Percentiles rank a stretch among this genome's conserved stretches.
phyloP scores from a whole-genome alignment of 2,113 vertebrate species.

The Mixornis gularis region DNA sequence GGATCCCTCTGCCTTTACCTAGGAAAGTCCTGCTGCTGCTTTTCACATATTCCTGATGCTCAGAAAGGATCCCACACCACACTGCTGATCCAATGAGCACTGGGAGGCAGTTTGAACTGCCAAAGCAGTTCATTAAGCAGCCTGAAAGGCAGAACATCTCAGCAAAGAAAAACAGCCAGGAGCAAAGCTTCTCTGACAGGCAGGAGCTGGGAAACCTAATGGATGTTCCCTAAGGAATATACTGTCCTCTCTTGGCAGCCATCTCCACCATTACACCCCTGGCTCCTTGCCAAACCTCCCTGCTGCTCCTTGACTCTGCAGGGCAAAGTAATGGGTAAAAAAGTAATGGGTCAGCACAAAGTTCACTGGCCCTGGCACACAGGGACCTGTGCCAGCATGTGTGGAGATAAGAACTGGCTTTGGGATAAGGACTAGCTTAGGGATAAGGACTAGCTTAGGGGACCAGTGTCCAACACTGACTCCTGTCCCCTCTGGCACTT shows the following conservation, averaged over 20 bases:
- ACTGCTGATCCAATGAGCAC: background rate
- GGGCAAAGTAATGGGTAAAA: background rate
- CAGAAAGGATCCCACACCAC: background rate
- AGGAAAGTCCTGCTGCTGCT: background rate
- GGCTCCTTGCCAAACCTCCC: background rate
- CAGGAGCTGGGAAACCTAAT: background rate
- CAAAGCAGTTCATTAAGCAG: background rate
- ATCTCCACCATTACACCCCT: background rate
- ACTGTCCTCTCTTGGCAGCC: background rate
- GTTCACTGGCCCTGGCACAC: accelerated
- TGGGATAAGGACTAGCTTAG: background rate
- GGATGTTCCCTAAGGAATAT: background rate
- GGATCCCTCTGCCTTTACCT: background rate
- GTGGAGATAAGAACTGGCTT: background rate
- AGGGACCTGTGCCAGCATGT: accelerated
- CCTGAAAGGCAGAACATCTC: background rate
- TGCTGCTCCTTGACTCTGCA: background rate
- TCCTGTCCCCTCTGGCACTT: background rate
- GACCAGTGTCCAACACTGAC: background rate
- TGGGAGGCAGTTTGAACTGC: background rate
- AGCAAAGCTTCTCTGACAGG: background rate
- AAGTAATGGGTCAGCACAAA: background rate
- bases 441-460: background rate
- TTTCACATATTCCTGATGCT: background rate
- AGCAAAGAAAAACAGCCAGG: background rate